Evolutionary conservation across 2,113 vertebrate genomes (phyloP), one percentile per base, ranked within the genome.

Genomic region (Apeltes quadracus): DNA sequence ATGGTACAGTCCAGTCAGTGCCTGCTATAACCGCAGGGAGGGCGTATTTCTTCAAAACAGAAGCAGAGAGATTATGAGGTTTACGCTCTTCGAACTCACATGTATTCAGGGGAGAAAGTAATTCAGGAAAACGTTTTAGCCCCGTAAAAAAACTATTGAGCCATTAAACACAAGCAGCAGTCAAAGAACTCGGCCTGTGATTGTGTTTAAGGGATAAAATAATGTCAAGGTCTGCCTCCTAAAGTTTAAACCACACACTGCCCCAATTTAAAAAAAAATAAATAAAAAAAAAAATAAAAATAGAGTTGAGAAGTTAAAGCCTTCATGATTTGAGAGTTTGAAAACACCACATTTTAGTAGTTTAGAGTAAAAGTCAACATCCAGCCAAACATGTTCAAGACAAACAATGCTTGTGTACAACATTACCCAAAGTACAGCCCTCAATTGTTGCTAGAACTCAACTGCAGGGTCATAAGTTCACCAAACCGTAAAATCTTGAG

Each of bases 401-500:
- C n/a, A n/a, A n/a, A n/a, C n/a, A n/a, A 59, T 3, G 22, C 25
- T 14, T n/a, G 7, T 41, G 51, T 39, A 20, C 38, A 3, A 25
- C 55, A 48, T 58, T 39, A 69, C 34, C 18, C 16, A 55, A 79
- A 3, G 18, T 50, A 22, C 32, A 34, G 41, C 20, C 16, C 53
- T 65, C 14, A 1, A 68, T 55, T 81, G 71, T 65, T 76, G 29
- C 72, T 12, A 1, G 48, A 68, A n/a, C 34, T 69, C 74, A 72
- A 74, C 61, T 18, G 44, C 16, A 7, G 44, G 53, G n/a, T 20
- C 50, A 36, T 43, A 79, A 6, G 32, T 71, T 82, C 67, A 53
- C 64, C 53, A 78, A 77, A 71, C 62, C 75, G 55, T 44, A 22
- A 83, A 84, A 75, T 72, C 71, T 72, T 67, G 22, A 79, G 69